phyloP scores from a whole-genome alignment of 2,797 vertebrate species.

The Onychomys arenicola region DNA sequence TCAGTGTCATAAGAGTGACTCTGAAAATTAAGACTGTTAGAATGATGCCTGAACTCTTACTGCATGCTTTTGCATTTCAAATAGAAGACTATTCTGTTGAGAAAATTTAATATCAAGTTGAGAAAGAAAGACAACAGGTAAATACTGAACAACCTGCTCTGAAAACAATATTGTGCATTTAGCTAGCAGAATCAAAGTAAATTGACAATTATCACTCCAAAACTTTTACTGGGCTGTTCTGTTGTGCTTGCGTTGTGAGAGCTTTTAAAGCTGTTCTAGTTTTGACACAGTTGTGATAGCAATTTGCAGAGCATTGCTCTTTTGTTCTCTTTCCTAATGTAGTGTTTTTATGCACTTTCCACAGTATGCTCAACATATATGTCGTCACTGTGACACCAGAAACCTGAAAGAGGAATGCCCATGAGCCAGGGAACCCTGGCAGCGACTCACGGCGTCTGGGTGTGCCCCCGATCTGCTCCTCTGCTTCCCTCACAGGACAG shows the following conservation, averaged over 20 bases:
- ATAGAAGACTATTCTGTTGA: background rate
- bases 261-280: constrained; percentile 6
- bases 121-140: background rate
- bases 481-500: background rate
- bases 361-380: background rate
- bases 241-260: background rate
- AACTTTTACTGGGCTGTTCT: background rate
- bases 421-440: too few relatives aligned
- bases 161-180: background rate
- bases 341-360: background rate
- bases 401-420: background rate
- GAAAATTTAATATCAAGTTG: background rate
- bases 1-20: background rate
- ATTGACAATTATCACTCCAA: background rate
- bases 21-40: background rate
- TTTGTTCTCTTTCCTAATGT: constrained; percentile 13
- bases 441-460: background rate
- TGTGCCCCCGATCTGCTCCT: background rate
- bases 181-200: background rate
- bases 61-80: background rate
- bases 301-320: background rate
- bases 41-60: background rate
- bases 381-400: background rate
- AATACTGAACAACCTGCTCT: background rate
- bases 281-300: background rate